phyloP scores from a whole-genome alignment of 2,113 vertebrate species.

The Haemorhous mexicanus region DNA sequence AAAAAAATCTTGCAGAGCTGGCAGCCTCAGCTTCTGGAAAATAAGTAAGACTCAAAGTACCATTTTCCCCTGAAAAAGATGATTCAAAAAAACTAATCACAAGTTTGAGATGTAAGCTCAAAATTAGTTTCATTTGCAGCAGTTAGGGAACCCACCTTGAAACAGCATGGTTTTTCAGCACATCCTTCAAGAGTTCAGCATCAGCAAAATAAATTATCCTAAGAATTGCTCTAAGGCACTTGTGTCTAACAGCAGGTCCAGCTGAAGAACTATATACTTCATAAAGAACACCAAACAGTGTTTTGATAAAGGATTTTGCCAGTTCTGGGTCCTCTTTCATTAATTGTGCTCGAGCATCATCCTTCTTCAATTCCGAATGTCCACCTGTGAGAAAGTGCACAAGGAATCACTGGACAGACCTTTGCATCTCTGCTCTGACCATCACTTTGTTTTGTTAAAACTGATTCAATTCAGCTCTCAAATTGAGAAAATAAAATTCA shows the following conservation, averaged over 20 bases:
- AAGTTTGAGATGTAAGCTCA: background rate
- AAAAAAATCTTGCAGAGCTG: background rate
- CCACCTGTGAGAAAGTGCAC: slow-evolving; percentile 73
- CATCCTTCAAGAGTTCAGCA: slow-evolving; percentile 97
- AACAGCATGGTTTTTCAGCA: slow-evolving; percentile 97
- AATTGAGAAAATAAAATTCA: background rate
- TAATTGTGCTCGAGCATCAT: slow-evolving; percentile 95
- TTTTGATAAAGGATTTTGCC: slow-evolving; percentile 99
- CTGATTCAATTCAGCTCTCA: background rate
- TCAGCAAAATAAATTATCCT: slow-evolving; percentile 99
- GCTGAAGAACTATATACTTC: slow-evolving; percentile 99
- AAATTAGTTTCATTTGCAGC: background rate
- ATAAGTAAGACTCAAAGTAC: background rate
- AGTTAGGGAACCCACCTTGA: slow-evolving; percentile 82
- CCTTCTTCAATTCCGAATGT: slow-evolving; percentile 92
- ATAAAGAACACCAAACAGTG: slow-evolving; percentile 97
- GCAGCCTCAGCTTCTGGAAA: background rate
- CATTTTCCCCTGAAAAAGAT: background rate
- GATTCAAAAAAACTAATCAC: background rate
- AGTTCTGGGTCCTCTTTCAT: slow-evolving; percentile 99
- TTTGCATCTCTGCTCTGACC: background rate
- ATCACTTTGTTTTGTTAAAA: background rate
- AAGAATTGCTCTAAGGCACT: slow-evolving; percentile 99
- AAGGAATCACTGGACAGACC: background rate
- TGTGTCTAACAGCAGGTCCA: slow-evolving; percentile 99